Base-by-base conservation (phyloP, 2,113 vertebrate genomes). In the Rhadina sibilatrix region DNA sequence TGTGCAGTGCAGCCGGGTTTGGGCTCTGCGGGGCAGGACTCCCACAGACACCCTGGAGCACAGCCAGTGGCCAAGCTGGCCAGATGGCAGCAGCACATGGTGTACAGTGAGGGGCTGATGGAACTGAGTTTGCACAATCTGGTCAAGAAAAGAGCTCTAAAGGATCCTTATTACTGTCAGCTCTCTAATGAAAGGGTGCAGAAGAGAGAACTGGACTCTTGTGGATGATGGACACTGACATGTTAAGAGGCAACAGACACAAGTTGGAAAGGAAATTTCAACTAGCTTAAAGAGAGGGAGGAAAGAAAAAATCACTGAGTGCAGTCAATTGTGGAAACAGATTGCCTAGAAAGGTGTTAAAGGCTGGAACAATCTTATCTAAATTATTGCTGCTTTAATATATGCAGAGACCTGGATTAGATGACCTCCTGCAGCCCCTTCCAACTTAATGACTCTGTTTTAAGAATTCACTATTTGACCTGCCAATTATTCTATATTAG, bases 51-150 rank as follows among this genome's bases (percentile, higher is more conserved):
- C 50, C 9, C 31, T 12, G 56, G 23, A 35, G 28, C 57, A 15
- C 2, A 42, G 1, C 42, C 52, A 25, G 37, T 6, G n/a, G 68
- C 63, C 10, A 8, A 7, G 54, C 46, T 60, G 79, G 25, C 6
- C 65, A 86, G 75, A 22, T 17, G 37, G 80, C 33, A 35, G 52
- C 2, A 64, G 59, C 25, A 54, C 23, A 2, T 1, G 81, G 49
- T 0, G 16, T 16, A 5, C 57, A 46, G 0, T 1, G 38, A 66
- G 19, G 3, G 31, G 63, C 12, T 59, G 15, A 7, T 0, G 5
- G 49, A 38, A 63, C n/a, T 5, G 37, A 5, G 33, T 20, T 30
- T 35, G 72, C 10, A 2, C 57, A 71, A 52, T 20, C 50, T 70
- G 11, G 5, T 54, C 47, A 49, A 59, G 35, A 13, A 38, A 88